Evolutionary conservation across 2,888 invertebrate genomes (phyloP).

Genomic region (Aspidiotus rigidus): DNA sequence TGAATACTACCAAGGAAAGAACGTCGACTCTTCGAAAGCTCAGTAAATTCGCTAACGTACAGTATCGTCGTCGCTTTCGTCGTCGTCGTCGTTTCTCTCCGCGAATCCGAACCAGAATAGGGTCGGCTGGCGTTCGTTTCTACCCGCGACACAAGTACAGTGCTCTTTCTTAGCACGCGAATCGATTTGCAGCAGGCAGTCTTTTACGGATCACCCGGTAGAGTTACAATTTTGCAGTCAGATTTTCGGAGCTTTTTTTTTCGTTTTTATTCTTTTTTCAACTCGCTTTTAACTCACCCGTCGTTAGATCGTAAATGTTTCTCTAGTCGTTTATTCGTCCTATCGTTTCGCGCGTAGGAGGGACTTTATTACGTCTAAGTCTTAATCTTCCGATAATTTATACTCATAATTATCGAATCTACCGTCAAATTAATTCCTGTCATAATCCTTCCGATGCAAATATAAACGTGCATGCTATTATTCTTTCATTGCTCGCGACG

Average conservation of each 20-base stretch:
- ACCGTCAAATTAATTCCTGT: not conserved
- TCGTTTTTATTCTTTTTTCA: not conserved
- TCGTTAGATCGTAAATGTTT: not conserved
- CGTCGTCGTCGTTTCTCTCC: not conserved
- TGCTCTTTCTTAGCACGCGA: slow-evolving; percentile 1
- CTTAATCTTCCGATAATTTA: slow-evolving; percentile 9
- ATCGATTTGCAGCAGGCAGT: slow-evolving; percentile 18
- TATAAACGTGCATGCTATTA: too few species aligned
- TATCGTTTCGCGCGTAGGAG: not conserved
- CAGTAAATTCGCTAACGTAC: not conserved
- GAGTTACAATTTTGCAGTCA: not conserved
- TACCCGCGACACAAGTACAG: not conserved
- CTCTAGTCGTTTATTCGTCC: not conserved
- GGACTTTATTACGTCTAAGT: slow-evolving; percentile 3
- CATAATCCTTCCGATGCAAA: too few species aligned
- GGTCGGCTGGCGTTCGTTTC: not conserved
- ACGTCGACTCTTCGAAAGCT: not conserved
- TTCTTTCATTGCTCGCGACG: too few species aligned
- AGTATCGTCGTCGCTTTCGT: not conserved
- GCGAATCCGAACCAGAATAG: not conserved
- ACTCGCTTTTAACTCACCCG: not conserved
- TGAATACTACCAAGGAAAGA: slow-evolving; percentile 11
- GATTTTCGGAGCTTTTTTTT: not conserved
- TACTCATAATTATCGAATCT: slow-evolving; percentile 1
- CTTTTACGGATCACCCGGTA: slow-evolving; percentile 13